Evolutionary conservation across 2,888 invertebrate genomes (phyloP).

Genomic region (Glaucopsyche alexis): DNA sequence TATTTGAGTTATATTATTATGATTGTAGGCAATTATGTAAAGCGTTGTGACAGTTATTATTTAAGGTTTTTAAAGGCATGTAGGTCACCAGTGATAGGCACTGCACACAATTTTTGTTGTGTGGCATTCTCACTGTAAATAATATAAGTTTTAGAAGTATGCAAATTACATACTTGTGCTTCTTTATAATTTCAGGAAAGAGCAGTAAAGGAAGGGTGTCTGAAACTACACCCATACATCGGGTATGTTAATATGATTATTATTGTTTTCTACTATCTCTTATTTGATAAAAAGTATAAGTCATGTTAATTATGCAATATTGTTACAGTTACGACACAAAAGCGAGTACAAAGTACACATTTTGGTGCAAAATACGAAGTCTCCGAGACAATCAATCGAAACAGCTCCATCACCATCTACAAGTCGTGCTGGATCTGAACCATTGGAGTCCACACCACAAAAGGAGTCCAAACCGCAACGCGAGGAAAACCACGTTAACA

Average conservation of each 20-base stretch:
- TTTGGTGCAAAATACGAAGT: slow-evolving; percentile 79
- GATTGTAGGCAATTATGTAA: neutral
- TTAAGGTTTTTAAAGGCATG: neutral
- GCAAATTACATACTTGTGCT: too few relatives aligned
- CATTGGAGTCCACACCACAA: slow-evolving; percentile 40
- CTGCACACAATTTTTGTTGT: too few relatives aligned
- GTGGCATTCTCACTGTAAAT: too few relatives aligned
- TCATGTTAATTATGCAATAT: slow-evolving; percentile 28
- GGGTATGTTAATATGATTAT: slow-evolving; percentile 25
- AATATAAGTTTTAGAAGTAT: too few relatives aligned
- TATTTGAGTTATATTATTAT: neutral
- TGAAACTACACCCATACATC: slow-evolving; percentile 15
- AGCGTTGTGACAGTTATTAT: slow-evolving; percentile 7
- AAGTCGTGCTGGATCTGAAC: slow-evolving; percentile 50
- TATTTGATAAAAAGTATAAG: neutral
- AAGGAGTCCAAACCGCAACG: slow-evolving; percentile 43
- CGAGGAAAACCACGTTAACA: slow-evolving; percentile 37
- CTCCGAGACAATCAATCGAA: slow-evolving; percentile 46
- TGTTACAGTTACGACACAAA: slow-evolving; percentile 65
- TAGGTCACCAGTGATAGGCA: too few relatives aligned
- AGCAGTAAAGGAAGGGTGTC: slow-evolving; percentile 1
- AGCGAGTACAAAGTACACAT: slow-evolving; percentile 83
- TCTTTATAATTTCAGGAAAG: slow-evolving; percentile 29
- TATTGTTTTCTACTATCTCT: neutral
- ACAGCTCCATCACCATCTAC: slow-evolving; percentile 51